Base-by-base conservation (phyloP, 2,113 vertebrate species). In the Lagopus muta region DNA sequence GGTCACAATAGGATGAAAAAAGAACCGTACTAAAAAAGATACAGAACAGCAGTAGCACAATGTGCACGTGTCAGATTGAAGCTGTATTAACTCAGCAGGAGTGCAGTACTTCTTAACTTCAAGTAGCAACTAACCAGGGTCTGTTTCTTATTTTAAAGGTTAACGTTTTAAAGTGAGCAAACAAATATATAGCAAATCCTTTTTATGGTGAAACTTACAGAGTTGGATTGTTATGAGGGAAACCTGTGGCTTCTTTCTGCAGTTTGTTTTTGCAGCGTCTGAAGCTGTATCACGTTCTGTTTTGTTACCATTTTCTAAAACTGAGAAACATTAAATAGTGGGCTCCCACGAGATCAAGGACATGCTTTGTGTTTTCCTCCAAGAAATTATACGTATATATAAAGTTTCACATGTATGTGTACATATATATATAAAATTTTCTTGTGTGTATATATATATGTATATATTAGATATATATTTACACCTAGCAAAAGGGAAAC, bases 231-330 rank as follows among this genome's bases (percentile, higher is more conserved):
- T 72, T 94, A 48, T 28, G 73, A 82, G 70, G 66, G 74, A 89
- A 87, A 90, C 78, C 81, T 64, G 91, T 6, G 92, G 70, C 77
- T 94, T 30, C 88, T 86, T 82, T 45, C 82, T 81, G 73, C 2
- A 17, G 92, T 92, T 96, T 95, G 84, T 94, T 94, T 95, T 89
- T 55, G 74, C 87, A 87, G 86, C 0, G 45, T 79, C 86, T 92
- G 84, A 90, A 92, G 91, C 71, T 34, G 0, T 57, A 88, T 92
- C 89, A 20, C 19, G 0, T 96, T 92, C 14, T 93, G 78, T 94
- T 96, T 94, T 85, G 87, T 79, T 94, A 96, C 80, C 88, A 92
- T 62, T 80, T 82, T 32, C 86, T 89, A 90, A 92, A 94, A 8
- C 81, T 54, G 1, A 93, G 83, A 89, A 95, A 96, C 92, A 93